Evolutionary conservation across 2,888 invertebrate genomes (phyloP).

Genomic region (Mythimna lalbum): DNA sequence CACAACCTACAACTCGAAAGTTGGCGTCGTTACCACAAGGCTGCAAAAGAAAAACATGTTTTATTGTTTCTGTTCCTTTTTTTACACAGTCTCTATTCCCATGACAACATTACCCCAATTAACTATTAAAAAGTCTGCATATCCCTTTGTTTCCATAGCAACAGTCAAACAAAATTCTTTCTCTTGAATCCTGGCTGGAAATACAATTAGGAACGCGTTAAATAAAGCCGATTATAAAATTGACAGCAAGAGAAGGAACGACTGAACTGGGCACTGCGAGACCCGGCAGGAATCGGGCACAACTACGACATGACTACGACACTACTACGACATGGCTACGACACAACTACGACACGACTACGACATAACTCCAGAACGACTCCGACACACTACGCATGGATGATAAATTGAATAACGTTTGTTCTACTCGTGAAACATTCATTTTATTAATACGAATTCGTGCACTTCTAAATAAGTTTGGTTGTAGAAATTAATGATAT

Average conservation of each 20-base stretch:
- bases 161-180: too few species aligned
- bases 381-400: not conserved
- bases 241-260: slow-evolving; percentile 15
- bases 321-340: not conserved
- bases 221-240: slow-evolving; percentile 41
- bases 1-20: too few species aligned
- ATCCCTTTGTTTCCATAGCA: too few species aligned
- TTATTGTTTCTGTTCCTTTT: too few species aligned
- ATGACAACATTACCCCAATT: too few species aligned
- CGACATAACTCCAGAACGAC: not conserved
- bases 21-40: too few species aligned
- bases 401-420: slow-evolving; percentile 48
- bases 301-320: not conserved
- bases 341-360: not conserved
- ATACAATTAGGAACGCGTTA: not conserved
- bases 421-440: slow-evolving; percentile 6
- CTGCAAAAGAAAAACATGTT: too few species aligned
- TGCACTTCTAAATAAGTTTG: not conserved
- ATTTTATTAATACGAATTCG: slow-evolving; percentile 23
- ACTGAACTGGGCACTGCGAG: not conserved
- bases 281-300: slow-evolving; percentile 7
- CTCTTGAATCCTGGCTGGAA: too few species aligned
- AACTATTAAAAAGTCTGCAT: too few species aligned
- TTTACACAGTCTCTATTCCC: too few species aligned
- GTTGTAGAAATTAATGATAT: not conserved